These are phyloP conservation scores for Battus philenor DNA, from an alignment of 1,140 invertebrate species.

Conservation along the genomic window DNA sequence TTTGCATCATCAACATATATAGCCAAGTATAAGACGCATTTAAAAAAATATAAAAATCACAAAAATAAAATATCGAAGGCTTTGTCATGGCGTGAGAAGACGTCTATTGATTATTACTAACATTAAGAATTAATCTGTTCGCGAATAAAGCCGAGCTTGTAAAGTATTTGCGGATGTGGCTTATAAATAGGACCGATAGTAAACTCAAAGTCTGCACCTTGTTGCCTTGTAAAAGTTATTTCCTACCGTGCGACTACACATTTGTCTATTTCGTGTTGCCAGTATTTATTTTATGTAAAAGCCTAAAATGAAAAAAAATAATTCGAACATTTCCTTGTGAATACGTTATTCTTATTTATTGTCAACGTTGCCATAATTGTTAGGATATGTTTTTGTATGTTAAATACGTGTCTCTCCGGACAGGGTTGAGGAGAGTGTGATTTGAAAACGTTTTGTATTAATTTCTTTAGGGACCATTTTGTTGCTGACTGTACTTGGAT, in stretches of 20 bases:
- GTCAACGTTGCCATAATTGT: slow-evolving; percentile 74
- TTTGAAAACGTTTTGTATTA: slow-evolving; percentile 59
- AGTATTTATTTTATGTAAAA: slow-evolving; percentile 40
- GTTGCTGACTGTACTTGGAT: slow-evolving; percentile 52
- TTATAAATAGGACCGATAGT: slow-evolving; percentile 66
- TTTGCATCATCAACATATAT: slow-evolving; percentile 19
- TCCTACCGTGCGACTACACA: slow-evolving; percentile 51
- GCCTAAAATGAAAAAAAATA: slow-evolving; percentile 28
- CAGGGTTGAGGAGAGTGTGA: slow-evolving; percentile 53
- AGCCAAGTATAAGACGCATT: slow-evolving; percentile 23
- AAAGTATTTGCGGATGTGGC: slow-evolving; percentile 61
- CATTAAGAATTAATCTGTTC: slow-evolving; percentile 62
- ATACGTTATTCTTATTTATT: slow-evolving; percentile 71
- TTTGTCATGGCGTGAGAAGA: slow-evolving; percentile 41
- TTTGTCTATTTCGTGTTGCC: slow-evolving; percentile 55
- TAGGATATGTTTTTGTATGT: slow-evolving; percentile 64
- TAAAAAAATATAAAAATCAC: slow-evolving; percentile 15
- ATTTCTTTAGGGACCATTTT: slow-evolving; percentile 72
- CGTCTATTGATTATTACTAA: slow-evolving; percentile 58
- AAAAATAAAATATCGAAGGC: slow-evolving; percentile 24
- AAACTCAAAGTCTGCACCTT: slow-evolving; percentile 74
- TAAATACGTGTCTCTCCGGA: slow-evolving; percentile 63
- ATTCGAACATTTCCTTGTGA: slow-evolving; percentile 49
- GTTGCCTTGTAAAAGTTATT: slow-evolving; percentile 72
- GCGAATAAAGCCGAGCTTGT: slow-evolving; percentile 67